phyloP scores from a whole-genome alignment of 2,113 vertebrate species.

The Aspiorhynchus laticeps region DNA sequence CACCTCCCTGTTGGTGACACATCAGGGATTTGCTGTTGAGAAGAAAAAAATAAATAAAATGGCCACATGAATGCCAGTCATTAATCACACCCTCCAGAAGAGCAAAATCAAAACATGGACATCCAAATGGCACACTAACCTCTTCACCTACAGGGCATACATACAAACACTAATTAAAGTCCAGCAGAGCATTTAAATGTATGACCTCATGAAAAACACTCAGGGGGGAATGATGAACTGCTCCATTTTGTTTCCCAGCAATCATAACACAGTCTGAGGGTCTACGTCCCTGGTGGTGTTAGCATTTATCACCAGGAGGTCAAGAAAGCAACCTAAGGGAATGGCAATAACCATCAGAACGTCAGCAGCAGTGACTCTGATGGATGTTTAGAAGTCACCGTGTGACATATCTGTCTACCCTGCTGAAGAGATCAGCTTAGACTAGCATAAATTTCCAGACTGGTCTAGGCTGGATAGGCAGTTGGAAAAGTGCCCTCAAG shows the following conservation, averaged over 20 bases:
- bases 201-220: background rate
- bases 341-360: constrained; percentile 17
- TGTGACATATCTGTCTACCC: constrained; percentile 10
- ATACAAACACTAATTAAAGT: constrained; percentile 3
- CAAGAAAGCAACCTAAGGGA: constrained; percentile 12
- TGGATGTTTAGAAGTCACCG: background rate
- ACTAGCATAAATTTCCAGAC: constrained; percentile 17
- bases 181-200: background rate
- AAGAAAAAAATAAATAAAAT: background rate
- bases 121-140: background rate
- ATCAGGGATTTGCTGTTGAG: constrained; percentile 94
- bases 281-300: background rate
- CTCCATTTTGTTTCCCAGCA: background rate
- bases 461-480: constrained; percentile 1
- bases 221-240: background rate
- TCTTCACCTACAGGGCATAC: background rate
- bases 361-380: constrained; percentile 12
- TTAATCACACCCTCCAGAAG: background rate
- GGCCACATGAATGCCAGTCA: background rate
- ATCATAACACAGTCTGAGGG: constrained; percentile 18
- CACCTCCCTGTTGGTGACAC: constrained; percentile 98
- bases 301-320: constrained; percentile 3
- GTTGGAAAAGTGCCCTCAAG: background rate
- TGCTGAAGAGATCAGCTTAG: constrained; percentile 27
- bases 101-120: background rate